Conservation (phyloP, 2,113 vertebrate genomes). For the Clarias batrachus region DNA sequence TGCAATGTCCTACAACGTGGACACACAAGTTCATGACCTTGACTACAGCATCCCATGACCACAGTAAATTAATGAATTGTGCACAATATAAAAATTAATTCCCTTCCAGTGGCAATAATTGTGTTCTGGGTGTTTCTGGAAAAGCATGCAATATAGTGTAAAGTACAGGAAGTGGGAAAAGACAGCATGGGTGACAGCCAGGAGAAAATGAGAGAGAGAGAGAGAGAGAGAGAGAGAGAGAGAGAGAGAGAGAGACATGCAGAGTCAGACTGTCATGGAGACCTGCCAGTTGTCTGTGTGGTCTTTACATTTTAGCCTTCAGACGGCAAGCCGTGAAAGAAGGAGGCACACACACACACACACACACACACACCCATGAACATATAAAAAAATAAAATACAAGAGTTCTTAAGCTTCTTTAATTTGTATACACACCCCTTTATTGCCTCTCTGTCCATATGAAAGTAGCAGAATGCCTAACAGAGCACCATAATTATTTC, state of each 20-base stretch:
- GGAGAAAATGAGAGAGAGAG: constrained; percentile 44
- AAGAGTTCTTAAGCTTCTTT: constrained; percentile 46
- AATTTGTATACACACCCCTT: constrained; percentile 60
- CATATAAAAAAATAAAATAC: background rate
- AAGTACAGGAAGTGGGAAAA: constrained; percentile 4
- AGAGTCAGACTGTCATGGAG: constrained; percentile 73
- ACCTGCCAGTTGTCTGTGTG: constrained; percentile 78
- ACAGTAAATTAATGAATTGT: background rate
- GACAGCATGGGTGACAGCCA: constrained; percentile 46
- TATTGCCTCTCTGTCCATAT: constrained; percentile 59
- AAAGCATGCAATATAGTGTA: background rate
- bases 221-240: constrained; percentile 18
- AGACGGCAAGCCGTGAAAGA: constrained; percentile 73
- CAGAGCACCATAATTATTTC: constrained; percentile 57
- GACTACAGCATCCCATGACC: background rate
- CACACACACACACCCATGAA: constrained; percentile 31
- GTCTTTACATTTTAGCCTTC: constrained; percentile 74
- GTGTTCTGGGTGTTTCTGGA: background rate
- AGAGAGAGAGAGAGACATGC: constrained; percentile 45
- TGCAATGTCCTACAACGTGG: background rate
- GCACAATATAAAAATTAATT: background rate
- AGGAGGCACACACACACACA: constrained; percentile 54
- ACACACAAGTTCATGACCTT: background rate
- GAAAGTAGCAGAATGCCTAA: constrained; percentile 63
- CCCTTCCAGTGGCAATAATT: too few relatives aligned